phyloP scores from a whole-genome alignment of 1,140 invertebrate genomes.

The Antheraea mylitta region DNA sequence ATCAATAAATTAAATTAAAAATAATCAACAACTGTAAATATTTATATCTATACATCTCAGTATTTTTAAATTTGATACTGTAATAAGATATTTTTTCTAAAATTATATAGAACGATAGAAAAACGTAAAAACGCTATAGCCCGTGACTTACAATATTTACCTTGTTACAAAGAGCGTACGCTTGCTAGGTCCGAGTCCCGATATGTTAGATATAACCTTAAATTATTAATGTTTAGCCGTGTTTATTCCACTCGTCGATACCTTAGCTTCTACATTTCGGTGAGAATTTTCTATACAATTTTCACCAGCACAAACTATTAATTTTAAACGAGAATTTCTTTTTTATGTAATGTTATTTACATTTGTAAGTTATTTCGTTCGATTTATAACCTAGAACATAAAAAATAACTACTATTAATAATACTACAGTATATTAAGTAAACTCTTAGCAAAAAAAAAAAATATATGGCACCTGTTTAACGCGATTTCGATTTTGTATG shows the following conservation, averaged over 20 bases:
- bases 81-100: too few species aligned
- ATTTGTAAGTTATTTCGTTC: too few species aligned
- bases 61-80: too few species aligned
- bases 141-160: conserved; percentile 4
- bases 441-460: too few species aligned
- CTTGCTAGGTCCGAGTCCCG: conserved; percentile 22
- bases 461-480: too few species aligned
- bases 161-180: conserved; percentile 25
- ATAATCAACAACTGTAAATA: too few species aligned
- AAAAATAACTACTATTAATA: too few species aligned
- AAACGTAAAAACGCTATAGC: conserved; percentile 6
- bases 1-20: too few species aligned
- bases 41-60: too few species aligned
- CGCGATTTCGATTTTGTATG: too few species aligned
- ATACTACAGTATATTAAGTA: too few species aligned
- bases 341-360: not conserved
- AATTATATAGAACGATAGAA: not conserved
- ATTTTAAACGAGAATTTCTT: not conserved
- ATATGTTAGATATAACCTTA: conserved; percentile 34
- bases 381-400: too few species aligned
- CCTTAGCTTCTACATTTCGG: not conserved
- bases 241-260: conserved; percentile 22
- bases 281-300: not conserved
- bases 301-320: not conserved
- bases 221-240: conserved; percentile 39